Evolutionary conservation across 2,888 invertebrate genomes (phyloP), one percentile per base, ranked within the genome.

Genomic region (Ischnura elegans): DNA sequence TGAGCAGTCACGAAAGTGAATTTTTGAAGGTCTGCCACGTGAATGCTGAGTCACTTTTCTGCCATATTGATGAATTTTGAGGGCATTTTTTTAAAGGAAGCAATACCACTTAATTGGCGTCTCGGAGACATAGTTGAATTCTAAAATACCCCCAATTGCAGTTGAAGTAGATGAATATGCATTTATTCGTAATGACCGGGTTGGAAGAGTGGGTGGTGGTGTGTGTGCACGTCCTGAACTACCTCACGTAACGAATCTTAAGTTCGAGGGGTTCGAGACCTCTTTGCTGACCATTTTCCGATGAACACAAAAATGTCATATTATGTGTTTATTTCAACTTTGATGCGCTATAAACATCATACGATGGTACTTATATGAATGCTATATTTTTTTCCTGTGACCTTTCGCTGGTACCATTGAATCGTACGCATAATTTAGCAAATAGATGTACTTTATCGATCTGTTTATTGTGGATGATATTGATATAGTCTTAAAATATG

Each of bases 391-490:
- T 55, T 55, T 55, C 55, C 55, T 55, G 55, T 55, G 21, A 55
- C 21, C 8, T 55, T 55, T 55, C 16, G 55, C 55, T 55, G 55
- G 55, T 55, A 55, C 55, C 55, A 55, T 55, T 55, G 19, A 55
- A 55, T 19, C 55, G 19, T 55, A 51, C n/a, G 21, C 47, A 93
- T n/a, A 93, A 42, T 61, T 29, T 85, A 47, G 46, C 46, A 51
- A 47, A 45, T 29, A 45, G 55, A 10, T 19, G 55, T 55, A 55
- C 55, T 55, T 55, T 55, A 55, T 55, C 16, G 55, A 55, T 55
- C 55, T 55, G 55, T 55, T 55, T 55, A 55, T 55, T 55, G 55
- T 55, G 55, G 55, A 55, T 10, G 55, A 55, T 55, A 55, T 55
- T 55, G 13, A 55, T 55, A 55, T 19, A 19, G 55, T 16, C 4